These are phyloP conservation scores for Ctenopoma multispine DNA, from an alignment of 2,797 vertebrate genomes.

Conservation along the genomic window DNA sequence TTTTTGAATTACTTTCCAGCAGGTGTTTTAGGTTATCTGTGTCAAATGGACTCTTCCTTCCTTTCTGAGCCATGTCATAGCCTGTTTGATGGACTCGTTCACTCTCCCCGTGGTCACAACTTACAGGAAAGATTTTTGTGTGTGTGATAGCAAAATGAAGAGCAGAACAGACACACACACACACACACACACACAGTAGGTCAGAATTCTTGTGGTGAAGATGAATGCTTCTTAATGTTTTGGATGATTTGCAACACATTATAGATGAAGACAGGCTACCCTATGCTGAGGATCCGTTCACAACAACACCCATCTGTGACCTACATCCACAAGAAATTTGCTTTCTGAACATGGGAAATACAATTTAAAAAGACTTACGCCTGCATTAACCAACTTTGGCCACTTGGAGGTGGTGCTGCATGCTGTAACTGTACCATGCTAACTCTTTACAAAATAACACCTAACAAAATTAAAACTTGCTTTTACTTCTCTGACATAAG, in stretches of 20 bases:
- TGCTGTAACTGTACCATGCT: not conserved
- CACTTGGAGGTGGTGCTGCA: not conserved
- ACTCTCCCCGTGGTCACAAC: not conserved
- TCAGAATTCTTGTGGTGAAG: slow-evolving; percentile 3
- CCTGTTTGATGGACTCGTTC: slow-evolving; percentile 21
- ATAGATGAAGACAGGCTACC: not conserved
- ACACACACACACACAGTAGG: slow-evolving; percentile 27
- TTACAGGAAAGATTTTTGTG: not conserved
- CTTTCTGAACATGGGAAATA: not conserved
- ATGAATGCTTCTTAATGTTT: slow-evolving; percentile 15
- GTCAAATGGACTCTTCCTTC: slow-evolving; percentile 59
- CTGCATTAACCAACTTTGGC: not conserved
- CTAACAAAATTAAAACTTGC: not conserved
- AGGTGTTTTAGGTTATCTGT: slow-evolving; percentile 71
- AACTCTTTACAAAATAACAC: not conserved
- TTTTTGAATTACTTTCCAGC: slow-evolving; percentile 24
- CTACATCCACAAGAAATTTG: slow-evolving; percentile 20
- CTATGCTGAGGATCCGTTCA: not conserved
- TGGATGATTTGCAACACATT: slow-evolving; percentile 17
- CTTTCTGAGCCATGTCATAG: slow-evolving; percentile 18
- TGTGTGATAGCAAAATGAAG: slow-evolving; percentile 1
- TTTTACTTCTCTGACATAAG: too few species aligned
- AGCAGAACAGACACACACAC: not conserved
- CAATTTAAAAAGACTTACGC: not conserved
- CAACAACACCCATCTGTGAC: slow-evolving; percentile 43